Evolutionary conservation across 1,140 invertebrate species (phyloP).

Genomic region (Dryas iulia): DNA sequence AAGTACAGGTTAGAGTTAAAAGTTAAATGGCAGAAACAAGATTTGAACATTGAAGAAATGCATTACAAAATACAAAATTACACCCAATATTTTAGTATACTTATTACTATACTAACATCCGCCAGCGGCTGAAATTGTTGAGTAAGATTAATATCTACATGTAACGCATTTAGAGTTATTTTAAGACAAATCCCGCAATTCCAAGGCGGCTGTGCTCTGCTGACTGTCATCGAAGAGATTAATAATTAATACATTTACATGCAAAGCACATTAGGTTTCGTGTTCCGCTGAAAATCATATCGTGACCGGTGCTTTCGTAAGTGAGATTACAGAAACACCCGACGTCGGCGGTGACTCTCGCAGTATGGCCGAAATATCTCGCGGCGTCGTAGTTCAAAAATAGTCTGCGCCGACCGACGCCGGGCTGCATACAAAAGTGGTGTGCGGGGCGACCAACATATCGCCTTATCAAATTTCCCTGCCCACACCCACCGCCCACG

Average conservation of each 20-base stretch:
- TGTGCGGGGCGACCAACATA: conserved; percentile 46
- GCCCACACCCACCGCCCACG: conserved; percentile 61
- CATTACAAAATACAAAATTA: neutral
- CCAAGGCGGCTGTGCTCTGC: neutral
- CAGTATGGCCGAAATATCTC: conserved; percentile 52
- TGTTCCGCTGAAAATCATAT: conserved; percentile 13
- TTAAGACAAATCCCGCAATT: conserved; percentile 3
- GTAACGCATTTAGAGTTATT: neutral
- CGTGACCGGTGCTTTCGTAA: neutral
- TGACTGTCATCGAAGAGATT: neutral
- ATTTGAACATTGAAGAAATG: neutral
- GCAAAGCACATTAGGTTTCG: conserved; percentile 18
- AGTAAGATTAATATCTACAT: conserved; percentile 26
- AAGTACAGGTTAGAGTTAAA: too few species aligned
- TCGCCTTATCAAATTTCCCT: conserved; percentile 76
- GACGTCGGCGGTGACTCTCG: conserved; percentile 32
- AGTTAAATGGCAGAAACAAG: neutral
- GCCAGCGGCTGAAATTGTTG: neutral
- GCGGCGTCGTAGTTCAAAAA: conserved; percentile 58
- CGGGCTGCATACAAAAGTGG: conserved; percentile 73
- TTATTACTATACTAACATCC: neutral
- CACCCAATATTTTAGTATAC: neutral
- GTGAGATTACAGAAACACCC: conserved; percentile 30
- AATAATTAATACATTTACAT: conserved; percentile 26
- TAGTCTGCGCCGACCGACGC: conserved; percentile 55